phyloP scores from a whole-genome alignment of 2,888 invertebrate genomes.

The Mesorhabditis sp. region DNA sequence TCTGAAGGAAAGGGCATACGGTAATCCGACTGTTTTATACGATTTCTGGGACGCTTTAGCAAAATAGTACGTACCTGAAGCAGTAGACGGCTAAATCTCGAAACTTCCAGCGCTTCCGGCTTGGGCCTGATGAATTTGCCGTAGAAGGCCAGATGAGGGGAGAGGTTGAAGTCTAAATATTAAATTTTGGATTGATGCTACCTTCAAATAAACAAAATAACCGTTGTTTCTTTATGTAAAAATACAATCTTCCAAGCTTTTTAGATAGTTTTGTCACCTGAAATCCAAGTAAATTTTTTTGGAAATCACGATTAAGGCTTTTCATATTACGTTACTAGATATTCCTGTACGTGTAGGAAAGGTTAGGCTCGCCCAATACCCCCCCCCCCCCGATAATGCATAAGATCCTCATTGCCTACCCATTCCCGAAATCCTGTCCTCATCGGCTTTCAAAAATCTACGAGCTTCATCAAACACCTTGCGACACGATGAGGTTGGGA shows the following conservation, averaged over 20 bases:
- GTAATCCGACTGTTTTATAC: neutral
- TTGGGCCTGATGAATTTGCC: constrained; percentile 51
- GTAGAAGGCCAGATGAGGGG: constrained; percentile 22
- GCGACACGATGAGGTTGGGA: neutral
- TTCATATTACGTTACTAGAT: too few species aligned
- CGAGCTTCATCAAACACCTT: neutral
- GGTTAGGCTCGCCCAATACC: too few species aligned
- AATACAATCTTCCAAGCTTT: too few species aligned
- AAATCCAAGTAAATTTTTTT: too few species aligned
- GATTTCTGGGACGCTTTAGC: constrained; percentile 1
- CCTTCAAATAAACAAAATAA: too few species aligned
- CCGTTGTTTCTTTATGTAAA: too few species aligned
- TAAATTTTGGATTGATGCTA: too few species aligned
- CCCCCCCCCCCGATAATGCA: too few species aligned
- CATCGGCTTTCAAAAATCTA: neutral
- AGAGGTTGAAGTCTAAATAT: neutral
- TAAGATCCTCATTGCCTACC: too few species aligned
- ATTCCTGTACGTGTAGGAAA: too few species aligned
- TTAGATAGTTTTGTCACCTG: too few species aligned
- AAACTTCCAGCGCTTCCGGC: constrained; percentile 41
- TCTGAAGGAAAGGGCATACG: neutral
- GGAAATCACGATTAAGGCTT: too few species aligned
- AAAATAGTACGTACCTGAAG: constrained; percentile 32
- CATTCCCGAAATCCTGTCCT: neutral
- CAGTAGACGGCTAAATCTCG: constrained; percentile 40